Conservation (phyloP, 2,888 invertebrate species). For the Notodonta ziczac region DNA sequence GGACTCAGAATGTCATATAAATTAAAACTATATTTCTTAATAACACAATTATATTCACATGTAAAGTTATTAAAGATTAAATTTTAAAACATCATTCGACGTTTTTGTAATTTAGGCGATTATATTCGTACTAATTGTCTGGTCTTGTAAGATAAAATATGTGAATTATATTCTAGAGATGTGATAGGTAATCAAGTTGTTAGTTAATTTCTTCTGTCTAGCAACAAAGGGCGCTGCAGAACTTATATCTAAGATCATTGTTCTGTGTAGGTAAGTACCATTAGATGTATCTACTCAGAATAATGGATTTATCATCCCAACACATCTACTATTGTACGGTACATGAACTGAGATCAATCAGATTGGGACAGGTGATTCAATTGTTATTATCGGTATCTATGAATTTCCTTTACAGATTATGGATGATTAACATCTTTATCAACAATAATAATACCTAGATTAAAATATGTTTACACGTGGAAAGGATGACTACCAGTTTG, state of each 20-base stretch:
- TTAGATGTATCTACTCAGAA: constrained; percentile 20
- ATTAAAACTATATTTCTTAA: too few relatives aligned
- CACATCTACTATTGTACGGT: constrained; percentile 17
- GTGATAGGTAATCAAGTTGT: neutral
- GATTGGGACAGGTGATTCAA: constrained; percentile 16
- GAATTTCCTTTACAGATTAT: neutral
- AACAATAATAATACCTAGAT: too few relatives aligned
- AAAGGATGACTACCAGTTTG: too few relatives aligned
- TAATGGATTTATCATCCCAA: constrained; percentile 12
- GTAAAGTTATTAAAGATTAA: too few relatives aligned
- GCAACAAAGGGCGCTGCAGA: constrained; percentile 29
- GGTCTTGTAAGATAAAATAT: too few relatives aligned
- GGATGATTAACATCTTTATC: too few relatives aligned
- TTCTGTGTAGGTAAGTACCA: constrained; percentile 2
- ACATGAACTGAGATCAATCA: constrained; percentile 15
- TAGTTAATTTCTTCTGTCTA: constrained; percentile 32
- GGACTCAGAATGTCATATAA: too few relatives aligned
- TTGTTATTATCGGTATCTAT: constrained; percentile 11
- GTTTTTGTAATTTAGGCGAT: neutral
- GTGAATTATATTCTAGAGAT: neutral
- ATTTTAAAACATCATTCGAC: neutral
- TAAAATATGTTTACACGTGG: too few relatives aligned
- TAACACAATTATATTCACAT: too few relatives aligned
- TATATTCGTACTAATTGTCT: too few relatives aligned
- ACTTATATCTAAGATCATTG: constrained; percentile 14